phyloP scores from a whole-genome alignment of 64 coral and sea anemone genomes.

The Pocillopora verrucosa region DNA sequence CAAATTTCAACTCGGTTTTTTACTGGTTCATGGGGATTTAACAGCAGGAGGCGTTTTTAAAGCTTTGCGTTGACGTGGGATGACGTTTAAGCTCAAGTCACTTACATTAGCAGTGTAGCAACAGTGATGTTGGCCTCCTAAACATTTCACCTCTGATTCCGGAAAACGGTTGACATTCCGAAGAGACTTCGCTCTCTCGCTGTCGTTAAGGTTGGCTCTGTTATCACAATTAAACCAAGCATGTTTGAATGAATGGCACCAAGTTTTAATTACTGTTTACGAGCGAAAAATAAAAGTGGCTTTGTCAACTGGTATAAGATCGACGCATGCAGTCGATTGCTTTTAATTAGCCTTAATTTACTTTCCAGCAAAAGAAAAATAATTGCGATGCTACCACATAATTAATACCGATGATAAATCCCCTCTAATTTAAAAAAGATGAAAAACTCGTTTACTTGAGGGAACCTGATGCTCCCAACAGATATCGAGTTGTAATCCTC shows the following conservation, averaged over 20 bases:
- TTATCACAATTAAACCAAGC: background rate
- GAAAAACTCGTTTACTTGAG: background rate
- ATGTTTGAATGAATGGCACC: no score
- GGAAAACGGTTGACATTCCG: no score
- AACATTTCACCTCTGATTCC: no score
- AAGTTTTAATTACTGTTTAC: no score
- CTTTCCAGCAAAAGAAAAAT: background rate
- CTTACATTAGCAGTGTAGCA: no score
- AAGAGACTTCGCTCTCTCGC: no score
- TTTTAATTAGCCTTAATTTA: slow-evolving; percentile 1
- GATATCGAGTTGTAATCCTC: background rate
- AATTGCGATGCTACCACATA: background rate
- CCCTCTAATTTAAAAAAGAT: slow-evolving; percentile 19
- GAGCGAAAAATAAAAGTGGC: no score
- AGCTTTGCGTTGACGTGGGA: background rate
- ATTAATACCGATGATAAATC: background rate
- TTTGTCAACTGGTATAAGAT: background rate
- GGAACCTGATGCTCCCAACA: slow-evolving; percentile 16
- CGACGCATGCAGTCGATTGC: no score
- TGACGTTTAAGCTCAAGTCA: no score
- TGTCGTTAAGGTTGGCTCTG: background rate
- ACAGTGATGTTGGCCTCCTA: no score
- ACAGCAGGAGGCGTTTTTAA: background rate
- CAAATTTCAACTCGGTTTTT: background rate
- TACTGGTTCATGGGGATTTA: background rate